phyloP scores from a whole-genome alignment of 2,113 vertebrate species.

The Urocynchramus pylzowi region DNA sequence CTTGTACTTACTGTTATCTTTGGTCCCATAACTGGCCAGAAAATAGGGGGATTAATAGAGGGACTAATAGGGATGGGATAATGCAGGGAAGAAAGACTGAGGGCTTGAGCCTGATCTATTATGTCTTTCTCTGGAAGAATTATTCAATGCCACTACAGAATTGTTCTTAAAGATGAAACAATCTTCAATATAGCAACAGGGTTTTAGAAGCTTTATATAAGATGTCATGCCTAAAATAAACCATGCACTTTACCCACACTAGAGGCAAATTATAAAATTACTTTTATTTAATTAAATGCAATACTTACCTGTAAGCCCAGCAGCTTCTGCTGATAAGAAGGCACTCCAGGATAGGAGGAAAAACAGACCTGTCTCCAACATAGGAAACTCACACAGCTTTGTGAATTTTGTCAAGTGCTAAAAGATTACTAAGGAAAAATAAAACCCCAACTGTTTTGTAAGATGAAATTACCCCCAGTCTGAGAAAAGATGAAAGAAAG shows the following conservation, averaged over 20 bases:
- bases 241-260: neutral
- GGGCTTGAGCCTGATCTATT: neutral
- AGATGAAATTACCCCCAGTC: neutral
- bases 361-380: constrained; percentile 83
- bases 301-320: constrained; percentile 80
- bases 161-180: neutral
- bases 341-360: constrained; percentile 86
- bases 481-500: neutral
- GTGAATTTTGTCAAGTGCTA: constrained; percentile 86
- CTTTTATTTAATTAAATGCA: neutral
- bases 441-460: neutral
- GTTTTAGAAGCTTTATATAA: neutral
- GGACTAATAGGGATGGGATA: neutral
- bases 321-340: constrained; percentile 83
- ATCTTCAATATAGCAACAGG: neutral
- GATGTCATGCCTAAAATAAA: neutral
- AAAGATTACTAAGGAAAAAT: constrained; percentile 74
- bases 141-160: neutral
- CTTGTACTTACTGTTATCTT: neutral
- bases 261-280: neutral
- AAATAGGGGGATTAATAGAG: neutral
- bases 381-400: constrained; percentile 79
- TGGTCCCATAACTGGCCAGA: neutral
- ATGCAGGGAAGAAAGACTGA: neutral
- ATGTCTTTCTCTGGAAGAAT: neutral